Conservation (phyloP, 2,113 vertebrate species). For the Aegithalos caudatus region DNA sequence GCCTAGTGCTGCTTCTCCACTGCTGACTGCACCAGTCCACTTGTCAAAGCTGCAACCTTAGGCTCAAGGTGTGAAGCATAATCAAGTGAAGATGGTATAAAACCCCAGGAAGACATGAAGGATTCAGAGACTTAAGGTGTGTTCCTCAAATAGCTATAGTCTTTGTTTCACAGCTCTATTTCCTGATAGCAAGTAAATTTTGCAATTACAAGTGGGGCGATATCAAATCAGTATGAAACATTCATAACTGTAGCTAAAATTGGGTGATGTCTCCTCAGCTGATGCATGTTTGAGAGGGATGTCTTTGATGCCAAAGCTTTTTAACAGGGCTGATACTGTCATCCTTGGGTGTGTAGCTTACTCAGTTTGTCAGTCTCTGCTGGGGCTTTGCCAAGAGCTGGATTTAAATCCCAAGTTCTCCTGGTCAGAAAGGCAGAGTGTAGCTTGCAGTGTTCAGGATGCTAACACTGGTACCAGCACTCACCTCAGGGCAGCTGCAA, state of each 20-base stretch:
- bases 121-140: background rate
- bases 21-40: background rate
- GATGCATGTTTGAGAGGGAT: background rate
- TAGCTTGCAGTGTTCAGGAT: background rate
- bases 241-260: slow-evolving; percentile 35
- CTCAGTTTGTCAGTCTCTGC: background rate
- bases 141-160: background rate
- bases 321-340: background rate
- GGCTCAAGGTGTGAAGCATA: background rate
- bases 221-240: slow-evolving; percentile 27
- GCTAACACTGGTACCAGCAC: background rate
- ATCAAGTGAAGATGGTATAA: background rate
- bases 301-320: slow-evolving; percentile 3
- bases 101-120: background rate
- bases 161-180: background rate
- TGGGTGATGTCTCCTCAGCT: background rate
- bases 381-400: background rate
- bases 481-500: background rate
- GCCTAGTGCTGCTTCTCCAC: background rate
- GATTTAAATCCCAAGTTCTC: background rate
- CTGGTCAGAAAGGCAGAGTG: background rate
- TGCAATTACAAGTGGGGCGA: background rate
- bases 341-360: background rate
- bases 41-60: background rate
- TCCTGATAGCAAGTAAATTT: background rate